Base-by-base conservation (phyloP, 2,888 invertebrate species). In the Rapana venosa region DNA sequence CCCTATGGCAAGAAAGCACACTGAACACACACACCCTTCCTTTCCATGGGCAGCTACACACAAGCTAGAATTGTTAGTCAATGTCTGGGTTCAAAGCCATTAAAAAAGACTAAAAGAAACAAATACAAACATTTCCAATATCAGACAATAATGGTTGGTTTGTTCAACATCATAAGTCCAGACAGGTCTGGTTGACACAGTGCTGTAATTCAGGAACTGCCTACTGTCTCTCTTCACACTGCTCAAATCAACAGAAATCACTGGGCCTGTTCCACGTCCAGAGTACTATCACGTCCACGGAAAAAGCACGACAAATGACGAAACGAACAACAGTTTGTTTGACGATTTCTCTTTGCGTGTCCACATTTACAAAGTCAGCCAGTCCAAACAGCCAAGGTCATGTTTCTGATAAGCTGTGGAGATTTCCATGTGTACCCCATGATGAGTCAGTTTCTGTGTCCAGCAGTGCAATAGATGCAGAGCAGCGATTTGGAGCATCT, bases 381-480 rank as follows among this genome's bases (percentile, higher is more conserved):
- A 32, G 20, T 79, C 35, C 26, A 79, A 30, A 79, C 22, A 79
- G 32, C 26, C 77, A 15, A 17, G 32, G 17, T 32, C 22, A 79
- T 1, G 32, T 13, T 47, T 47, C 47, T 47, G 47, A 47, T 8
- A 47, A 5, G 47, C 47, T 47, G 47, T 47, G 47, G 47, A 47
- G 47, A 47, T 47, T 47, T 47, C 47, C 47, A 47, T 47, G 17
- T 15, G 77, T 35, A 26, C 30, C 13, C 77, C 77, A 32, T 32
- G 77, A 15, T 79, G 32, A 79, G 35, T 32, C 77, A 15, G 77
- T 20, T 15, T 79, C 35, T 8, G 13, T 26, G 26, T 20, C 35
- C 47, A 47, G 81, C 81, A 79, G 79, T 35, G 79, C 79, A 83
- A 83, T 83, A 47, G 81, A 83, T 26, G 47, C 22, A 13, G 36